Base-by-base conservation (phyloP, 1,140 invertebrate genomes). In the Drosophila mauritiana region DNA sequence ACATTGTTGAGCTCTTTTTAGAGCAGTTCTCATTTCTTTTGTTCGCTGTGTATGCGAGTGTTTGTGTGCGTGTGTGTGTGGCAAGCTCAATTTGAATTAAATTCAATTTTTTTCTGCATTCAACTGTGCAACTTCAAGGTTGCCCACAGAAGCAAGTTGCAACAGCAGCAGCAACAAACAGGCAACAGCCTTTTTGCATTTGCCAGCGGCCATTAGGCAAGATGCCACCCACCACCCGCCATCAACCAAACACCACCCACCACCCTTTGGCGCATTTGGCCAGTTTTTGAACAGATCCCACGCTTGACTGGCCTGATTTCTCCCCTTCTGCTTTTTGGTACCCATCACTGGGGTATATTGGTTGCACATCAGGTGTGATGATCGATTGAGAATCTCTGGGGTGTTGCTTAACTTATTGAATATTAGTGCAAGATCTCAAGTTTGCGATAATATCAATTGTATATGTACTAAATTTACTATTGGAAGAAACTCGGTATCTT, bases 1-100 rank as follows among this genome's bases (percentile, higher is more conserved):
- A 77, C 55, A 73, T 77, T 72, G 61, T 63, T 64, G 57, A 67
- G 70, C 65, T 58, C 54, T 78, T 65, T 65, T 69, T 43, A 55
- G 40, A 25, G 40, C 63, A 77, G 51, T 56, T 77, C 72, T 59
- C 51, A 56, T 69, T 73, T 49, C 62, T 69, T 77, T 77, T 77
- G 74, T 77, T 77, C 64, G 59, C 20, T 22, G 34, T 52, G 45
- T 34, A 8, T 17, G 42, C 4, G n/a, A 15, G n/a, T 39, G 12
- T 13, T 5, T 13, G 36, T 4, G 36, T 37, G 36, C 12, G 12
- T 43, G 20, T 48, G 20, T 48, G 48, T 34, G 48, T n/a, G 57
- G 72, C 49, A 49, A 56, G 74, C 79, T 88, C 83, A 83, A 83
- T 86, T 86, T 88, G 79, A 83, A 88, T 88, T 83, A 86, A 88